Evolutionary conservation across 1,140 invertebrate species (phyloP), one percentile per base, ranked within the genome.

Genomic region (Helicorthomorpha holstii): DNA sequence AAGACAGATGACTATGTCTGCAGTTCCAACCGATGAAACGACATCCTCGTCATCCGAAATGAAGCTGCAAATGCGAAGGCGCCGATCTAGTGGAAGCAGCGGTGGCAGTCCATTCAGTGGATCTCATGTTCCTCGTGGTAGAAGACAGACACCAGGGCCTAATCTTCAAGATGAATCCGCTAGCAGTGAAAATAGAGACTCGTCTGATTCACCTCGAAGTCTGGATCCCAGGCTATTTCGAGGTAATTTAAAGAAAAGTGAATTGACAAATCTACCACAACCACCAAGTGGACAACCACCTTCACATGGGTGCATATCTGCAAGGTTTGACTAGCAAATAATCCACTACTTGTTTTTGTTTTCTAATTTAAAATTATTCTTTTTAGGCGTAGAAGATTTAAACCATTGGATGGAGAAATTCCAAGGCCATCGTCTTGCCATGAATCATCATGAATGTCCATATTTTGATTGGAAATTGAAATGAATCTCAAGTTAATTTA

Each of bases 1-100:
- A n/a, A 70, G 82, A 16, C 71, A 76, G 48, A 73, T 73, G 48
- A 69, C 70, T 45, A 81, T 83, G 53, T 84, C 85, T 62, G 84
- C 84, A 64, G 78, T 82, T 0, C 76, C 76, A 2, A 81, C 85
- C 65, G 75, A 77, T 41, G 44, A 46, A 7, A 7, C 21, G 44
- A 19, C 7, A 7, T 74, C 76, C 24, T 80, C 85, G 61, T 67
- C 83, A 23, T 38, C 4, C 27, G 7, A 27, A 34, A 50, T 27
- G 12, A 50, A 27, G 23, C 34, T 24, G 7, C 19, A 41, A 27
- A 3, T 12, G 10, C 41, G 27, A 23, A 51, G 21, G n/a, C 50
- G 21, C 45, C 21, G 50, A 3, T 26, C 41, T 12, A 22, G 44
- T 46, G 44, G 44, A 46, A 12, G 44, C 44, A 7, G 4, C 12